Evolutionary conservation across 2,113 vertebrate genomes (phyloP).

Genomic region (Hemichromis elongatus): DNA sequence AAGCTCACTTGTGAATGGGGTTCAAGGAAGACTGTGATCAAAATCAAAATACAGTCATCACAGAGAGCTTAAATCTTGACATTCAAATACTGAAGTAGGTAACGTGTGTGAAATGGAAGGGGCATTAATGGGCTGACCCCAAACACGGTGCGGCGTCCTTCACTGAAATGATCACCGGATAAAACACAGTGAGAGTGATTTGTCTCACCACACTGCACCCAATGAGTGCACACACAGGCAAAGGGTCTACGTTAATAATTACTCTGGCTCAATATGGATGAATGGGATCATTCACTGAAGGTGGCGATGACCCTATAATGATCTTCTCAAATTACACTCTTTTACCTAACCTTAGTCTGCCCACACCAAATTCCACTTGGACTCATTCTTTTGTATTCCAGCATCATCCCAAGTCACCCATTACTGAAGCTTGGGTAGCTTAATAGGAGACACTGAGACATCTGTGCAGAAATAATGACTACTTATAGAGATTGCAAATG

Average conservation of each 20-base stretch:
- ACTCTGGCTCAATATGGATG: conserved; percentile 5
- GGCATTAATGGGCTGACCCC: conserved; percentile 57
- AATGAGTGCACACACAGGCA: conserved; percentile 5
- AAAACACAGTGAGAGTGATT: conserved; percentile 16
- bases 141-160: not conserved
- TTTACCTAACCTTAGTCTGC: not conserved
- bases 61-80: not conserved
- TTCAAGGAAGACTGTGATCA: not conserved
- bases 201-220: not conserved
- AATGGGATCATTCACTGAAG: conserved; percentile 20
- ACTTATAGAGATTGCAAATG: not conserved
- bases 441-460: conserved; percentile 52
- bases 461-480: conserved; percentile 31
- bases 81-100: not conserved
- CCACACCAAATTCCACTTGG: not conserved
- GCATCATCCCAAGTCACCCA: not conserved
- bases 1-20: not conserved
- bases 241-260: conserved; percentile 34
- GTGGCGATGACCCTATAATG: conserved; percentile 16
- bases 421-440: conserved; percentile 39
- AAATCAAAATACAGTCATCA: not conserved
- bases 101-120: conserved; percentile 6
- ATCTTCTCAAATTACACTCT: conserved; percentile 27
- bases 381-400: conserved; percentile 15
- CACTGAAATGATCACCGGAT: conserved; percentile 11